Conservation (phyloP, 23 tunicate species). For the Ascidia mentula region DNA sequence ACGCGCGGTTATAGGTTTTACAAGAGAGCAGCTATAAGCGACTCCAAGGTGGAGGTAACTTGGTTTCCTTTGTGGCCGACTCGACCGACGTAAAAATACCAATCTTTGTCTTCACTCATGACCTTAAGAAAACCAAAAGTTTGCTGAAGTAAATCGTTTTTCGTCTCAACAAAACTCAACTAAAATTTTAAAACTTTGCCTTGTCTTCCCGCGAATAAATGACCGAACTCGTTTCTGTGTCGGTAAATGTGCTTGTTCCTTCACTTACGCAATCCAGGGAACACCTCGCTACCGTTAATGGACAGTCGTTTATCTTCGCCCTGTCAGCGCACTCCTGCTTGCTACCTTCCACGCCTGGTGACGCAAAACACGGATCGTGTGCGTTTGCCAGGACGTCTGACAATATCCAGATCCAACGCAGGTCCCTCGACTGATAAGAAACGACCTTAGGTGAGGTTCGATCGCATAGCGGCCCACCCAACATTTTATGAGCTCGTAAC, state of each 20-base stretch:
- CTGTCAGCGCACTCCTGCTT: background rate
- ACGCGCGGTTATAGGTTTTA: no score
- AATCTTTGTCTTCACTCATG: no score
- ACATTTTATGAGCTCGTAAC: background rate
- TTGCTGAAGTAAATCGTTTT: no score
- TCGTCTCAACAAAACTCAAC: no score
- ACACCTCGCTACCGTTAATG: conserved; percentile 6
- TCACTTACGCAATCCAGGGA: background rate
- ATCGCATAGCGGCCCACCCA: background rate
- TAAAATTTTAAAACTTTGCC: no score
- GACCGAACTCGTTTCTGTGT: no score
- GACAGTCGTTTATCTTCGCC: background rate
- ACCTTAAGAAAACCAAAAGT: no score
- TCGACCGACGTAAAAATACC: no score
- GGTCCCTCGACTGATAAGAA: background rate
- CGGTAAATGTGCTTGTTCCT: no score
- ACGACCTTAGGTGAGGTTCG: background rate
- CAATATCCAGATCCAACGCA: background rate
- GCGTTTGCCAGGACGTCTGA: background rate
- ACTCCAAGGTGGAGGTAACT: background rate
- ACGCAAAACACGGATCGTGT: conserved; percentile 8
- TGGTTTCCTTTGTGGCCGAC: conserved; percentile 3
- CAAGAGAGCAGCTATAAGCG: no score
- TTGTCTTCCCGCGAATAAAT: no score
- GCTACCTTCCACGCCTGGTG: background rate